These are phyloP conservation scores for Brevimyrus niger DNA, from an alignment of 2,113 vertebrate species.

Conservation along the genomic window DNA sequence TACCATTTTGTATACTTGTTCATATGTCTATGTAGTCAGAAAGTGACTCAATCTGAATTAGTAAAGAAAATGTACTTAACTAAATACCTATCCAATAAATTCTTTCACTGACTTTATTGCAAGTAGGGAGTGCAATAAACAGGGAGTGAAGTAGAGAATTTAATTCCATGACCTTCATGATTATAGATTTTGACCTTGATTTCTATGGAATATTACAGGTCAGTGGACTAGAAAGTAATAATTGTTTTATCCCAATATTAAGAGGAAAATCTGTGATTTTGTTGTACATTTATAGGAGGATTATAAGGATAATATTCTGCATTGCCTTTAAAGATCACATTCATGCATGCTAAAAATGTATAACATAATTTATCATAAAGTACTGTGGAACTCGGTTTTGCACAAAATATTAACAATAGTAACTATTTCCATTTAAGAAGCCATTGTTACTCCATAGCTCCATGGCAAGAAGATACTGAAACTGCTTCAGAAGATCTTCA, in stretches of 20 bases:
- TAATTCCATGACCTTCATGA: background rate
- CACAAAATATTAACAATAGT: background rate
- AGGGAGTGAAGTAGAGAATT: background rate
- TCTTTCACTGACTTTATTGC: background rate
- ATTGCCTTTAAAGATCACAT: background rate
- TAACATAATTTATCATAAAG: background rate
- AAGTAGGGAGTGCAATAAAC: no score
- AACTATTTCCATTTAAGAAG: background rate
- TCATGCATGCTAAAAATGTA: background rate
- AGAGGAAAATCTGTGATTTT: background rate
- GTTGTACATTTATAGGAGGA: background rate
- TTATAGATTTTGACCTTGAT: background rate
- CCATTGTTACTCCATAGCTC: background rate
- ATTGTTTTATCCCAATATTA: background rate
- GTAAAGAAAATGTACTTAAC: background rate
- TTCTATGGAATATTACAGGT: background rate
- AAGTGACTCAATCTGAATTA: background rate
- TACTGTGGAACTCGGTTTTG: background rate
- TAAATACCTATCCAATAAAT: background rate
- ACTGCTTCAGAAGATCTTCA: constrained; percentile 81
- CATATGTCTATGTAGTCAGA: background rate
- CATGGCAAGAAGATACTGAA: constrained; percentile 82
- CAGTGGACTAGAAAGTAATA: background rate
- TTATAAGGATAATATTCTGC: background rate
- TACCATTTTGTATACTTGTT: background rate